A percentile compares a stretch with the other conserved stretches of the same genome.
phyloP scores from a whole-genome alignment of 1,140 invertebrate species.

The Trinorchestia longiramus region DNA sequence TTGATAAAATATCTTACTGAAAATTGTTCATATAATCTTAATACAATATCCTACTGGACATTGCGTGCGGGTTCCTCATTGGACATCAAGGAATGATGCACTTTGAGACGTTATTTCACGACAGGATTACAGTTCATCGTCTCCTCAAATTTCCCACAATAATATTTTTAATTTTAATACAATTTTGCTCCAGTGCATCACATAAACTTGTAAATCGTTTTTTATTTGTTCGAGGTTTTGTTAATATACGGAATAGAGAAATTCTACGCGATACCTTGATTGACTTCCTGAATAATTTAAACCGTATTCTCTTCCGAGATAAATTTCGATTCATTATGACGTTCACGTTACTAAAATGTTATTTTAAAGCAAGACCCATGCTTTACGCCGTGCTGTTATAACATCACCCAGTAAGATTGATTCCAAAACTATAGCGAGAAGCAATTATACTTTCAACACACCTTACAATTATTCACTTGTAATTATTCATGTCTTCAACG shows the following conservation, averaged over 20 bases:
- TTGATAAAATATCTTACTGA: no score
- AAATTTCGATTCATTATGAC: no score
- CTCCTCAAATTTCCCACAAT: neutral
- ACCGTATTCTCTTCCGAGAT: neutral
- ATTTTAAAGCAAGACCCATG: no score
- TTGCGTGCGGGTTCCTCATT: neutral
- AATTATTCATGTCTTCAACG: no score
- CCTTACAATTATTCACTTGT: no score
- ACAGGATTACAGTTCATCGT: neutral
- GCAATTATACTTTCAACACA: no score
- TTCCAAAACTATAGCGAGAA: neutral
- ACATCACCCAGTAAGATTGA: neutral
- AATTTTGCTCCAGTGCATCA: neutral
- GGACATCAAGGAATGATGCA: neutral
- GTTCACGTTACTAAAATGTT: no score
- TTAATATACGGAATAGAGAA: neutral
- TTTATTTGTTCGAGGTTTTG: neutral
- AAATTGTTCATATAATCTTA: no score
- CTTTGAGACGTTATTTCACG: neutral
- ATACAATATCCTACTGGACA: neutral
- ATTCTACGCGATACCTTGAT: neutral
- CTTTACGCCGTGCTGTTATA: no score
- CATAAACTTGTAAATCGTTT: neutral
- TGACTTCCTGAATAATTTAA: neutral
- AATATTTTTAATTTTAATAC: neutral